A percentile compares a stretch with the other conserved stretches of the same genome.
Conservation (phyloP, 2,888 invertebrate species). For the Thereva nobilitata region DNA sequence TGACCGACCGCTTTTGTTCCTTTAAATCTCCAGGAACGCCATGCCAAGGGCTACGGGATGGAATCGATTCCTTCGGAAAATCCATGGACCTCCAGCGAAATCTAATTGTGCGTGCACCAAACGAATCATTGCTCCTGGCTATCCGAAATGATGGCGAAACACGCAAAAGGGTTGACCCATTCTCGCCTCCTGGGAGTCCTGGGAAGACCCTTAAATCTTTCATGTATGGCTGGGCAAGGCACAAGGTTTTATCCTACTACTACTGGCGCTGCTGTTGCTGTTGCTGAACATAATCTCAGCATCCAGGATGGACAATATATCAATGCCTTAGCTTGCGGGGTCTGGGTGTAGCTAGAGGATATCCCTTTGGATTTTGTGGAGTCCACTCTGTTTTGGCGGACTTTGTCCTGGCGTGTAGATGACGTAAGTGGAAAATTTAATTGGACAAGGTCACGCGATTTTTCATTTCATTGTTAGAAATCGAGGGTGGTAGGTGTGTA, state of each 20-base stretch:
- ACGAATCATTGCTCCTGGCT: conserved; percentile 28
- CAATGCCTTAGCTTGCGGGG: conserved; percentile 3
- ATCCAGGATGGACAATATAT: conserved; percentile 34
- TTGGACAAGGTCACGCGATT: conserved; percentile 38
- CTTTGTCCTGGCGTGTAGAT: conserved; percentile 9
- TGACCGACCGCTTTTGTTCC: conserved; percentile 13
- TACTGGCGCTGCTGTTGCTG: background rate
- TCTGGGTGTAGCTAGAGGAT: background rate
- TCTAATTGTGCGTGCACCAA: conserved; percentile 35
- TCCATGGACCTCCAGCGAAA: conserved; percentile 14
- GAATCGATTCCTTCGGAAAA: background rate
- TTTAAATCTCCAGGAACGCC: conserved; percentile 3
- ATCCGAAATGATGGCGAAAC: conserved; percentile 24
- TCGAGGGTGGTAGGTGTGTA: too few species aligned
- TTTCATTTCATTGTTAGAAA: conserved; percentile 9
- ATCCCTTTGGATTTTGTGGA: conserved; percentile 13
- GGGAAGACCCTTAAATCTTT: conserved; percentile 10
- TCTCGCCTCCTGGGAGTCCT: background rate
- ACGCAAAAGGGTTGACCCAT: conserved; percentile 34
- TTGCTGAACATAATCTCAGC: conserved; percentile 33
- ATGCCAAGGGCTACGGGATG: background rate
- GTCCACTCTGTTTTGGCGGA: conserved; percentile 1
- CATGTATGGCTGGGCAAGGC: conserved; percentile 16
- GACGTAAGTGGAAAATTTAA: conserved; percentile 37
- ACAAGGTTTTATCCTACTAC: background rate